phyloP scores from a whole-genome alignment of 2,888 invertebrate species.

The Oxyteleia sp. region DNA sequence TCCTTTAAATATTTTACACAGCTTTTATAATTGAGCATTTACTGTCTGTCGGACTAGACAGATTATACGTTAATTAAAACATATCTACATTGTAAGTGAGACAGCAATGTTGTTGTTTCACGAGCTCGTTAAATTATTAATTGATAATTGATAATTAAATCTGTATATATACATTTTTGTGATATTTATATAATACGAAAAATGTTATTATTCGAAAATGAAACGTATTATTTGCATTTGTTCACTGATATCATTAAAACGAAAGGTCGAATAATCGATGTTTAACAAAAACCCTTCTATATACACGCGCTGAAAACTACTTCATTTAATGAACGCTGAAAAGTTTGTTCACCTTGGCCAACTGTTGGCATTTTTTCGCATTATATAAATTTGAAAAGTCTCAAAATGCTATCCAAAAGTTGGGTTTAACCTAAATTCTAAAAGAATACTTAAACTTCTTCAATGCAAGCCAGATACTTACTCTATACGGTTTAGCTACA shows the following conservation, averaged over 20 bases:
- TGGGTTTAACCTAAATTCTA: neutral
- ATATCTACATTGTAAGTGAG: no score
- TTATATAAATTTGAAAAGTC: conserved; percentile 4
- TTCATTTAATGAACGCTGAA: neutral
- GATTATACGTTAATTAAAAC: no score
- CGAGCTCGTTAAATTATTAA: no score
- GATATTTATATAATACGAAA: no score
- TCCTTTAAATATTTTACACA: no score
- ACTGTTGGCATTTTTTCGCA: conserved; percentile 2
- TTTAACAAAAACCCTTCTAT: neutral
- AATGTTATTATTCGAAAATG: no score
- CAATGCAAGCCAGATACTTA: neutral
- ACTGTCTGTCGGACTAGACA: no score
- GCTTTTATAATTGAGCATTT: no score
- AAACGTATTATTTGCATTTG: no score
- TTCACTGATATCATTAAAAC: neutral
- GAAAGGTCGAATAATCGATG: neutral
- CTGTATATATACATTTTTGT: no score
- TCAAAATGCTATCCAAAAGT: neutral
- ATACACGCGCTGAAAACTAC: neutral
- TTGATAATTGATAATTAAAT: no score
- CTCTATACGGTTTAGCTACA: neutral
- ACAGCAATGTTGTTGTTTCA: no score
- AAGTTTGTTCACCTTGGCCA: conserved; percentile 3
- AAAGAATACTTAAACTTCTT: conserved; percentile 17